Conservation (phyloP, 2,888 invertebrate genomes). For the Cecidostiba fungosa region DNA sequence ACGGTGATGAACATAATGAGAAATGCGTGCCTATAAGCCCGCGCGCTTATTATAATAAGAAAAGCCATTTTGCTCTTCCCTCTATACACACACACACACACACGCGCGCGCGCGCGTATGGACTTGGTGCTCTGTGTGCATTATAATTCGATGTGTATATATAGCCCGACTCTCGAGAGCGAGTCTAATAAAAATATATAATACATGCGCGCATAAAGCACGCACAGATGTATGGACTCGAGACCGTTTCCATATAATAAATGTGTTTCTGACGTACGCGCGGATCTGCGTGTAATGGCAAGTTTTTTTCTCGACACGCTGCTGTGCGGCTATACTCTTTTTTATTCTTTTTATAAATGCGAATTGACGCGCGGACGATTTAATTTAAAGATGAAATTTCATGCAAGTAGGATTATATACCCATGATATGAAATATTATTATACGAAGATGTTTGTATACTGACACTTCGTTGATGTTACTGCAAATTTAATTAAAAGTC, state of each 20-base stretch:
- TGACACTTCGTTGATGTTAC: background rate
- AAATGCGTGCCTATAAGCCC: conserved; percentile 51
- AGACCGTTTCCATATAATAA: conserved; percentile 36
- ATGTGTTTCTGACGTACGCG: background rate
- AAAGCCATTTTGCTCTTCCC: conserved; percentile 18
- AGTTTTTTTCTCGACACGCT: background rate
- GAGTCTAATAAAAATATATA: conserved; percentile 43
- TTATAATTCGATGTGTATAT: background rate
- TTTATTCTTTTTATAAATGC: background rate
- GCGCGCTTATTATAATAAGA: conserved; percentile 48
- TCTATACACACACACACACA: background rate
- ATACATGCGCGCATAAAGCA: conserved; percentile 20
- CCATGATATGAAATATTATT: conserved; percentile 34
- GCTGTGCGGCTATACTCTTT: background rate
- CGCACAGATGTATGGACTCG: background rate
- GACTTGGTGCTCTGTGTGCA: too few species aligned
- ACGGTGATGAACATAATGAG: conserved; percentile 59
- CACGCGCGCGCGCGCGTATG: background rate
- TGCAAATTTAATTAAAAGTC: background rate
- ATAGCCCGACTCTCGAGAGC: background rate
- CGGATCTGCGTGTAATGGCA: conserved; percentile 11
- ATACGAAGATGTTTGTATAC: background rate
- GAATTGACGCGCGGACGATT: conserved; percentile 35
- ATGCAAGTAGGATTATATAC: conserved; percentile 16
- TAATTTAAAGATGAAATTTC: conserved; percentile 51